A percentile compares a stretch with the other conserved stretches of the same genome.
Conservation (phyloP, 2,797 vertebrate species). For the Lophius americanus region DNA sequence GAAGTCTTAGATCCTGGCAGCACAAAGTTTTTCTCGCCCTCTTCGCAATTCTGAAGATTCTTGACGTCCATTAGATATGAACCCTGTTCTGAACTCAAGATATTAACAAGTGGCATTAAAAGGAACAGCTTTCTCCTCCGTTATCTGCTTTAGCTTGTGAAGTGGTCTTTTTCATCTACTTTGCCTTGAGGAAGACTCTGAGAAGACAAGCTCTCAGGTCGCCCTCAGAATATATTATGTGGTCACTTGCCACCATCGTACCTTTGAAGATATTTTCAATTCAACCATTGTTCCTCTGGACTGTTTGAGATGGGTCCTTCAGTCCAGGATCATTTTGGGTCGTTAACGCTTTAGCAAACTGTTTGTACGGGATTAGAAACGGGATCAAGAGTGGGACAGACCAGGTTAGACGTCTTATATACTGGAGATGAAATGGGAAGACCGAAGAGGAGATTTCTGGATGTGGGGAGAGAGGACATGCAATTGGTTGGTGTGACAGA, state of each 20-base stretch:
- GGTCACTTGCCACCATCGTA: constrained; percentile 6
- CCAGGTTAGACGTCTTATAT: no score
- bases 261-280: no score
- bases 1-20: not conserved
- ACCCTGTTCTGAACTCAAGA: constrained; percentile 25
- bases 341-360: no score
- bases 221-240: constrained; percentile 13
- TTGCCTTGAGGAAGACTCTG: constrained; percentile 14
- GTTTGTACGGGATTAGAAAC: no score
- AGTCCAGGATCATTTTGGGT: no score
- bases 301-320: no score
- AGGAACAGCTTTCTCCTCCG: constrained; percentile 19
- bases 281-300: no score
- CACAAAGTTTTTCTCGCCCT: constrained; percentile 16
- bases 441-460: no score
- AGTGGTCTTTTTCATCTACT: constrained; percentile 31
- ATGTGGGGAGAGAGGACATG: no score
- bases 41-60: constrained; percentile 6
- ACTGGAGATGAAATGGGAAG: no score
- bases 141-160: constrained; percentile 21
- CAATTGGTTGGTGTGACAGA: no score
- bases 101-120: constrained; percentile 44
- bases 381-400: no score
- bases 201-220: constrained; percentile 17
- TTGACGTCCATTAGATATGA: constrained; percentile 14